Conservation (phyloP, 2,113 vertebrate genomes). For the Trematomus loennbergii region DNA sequence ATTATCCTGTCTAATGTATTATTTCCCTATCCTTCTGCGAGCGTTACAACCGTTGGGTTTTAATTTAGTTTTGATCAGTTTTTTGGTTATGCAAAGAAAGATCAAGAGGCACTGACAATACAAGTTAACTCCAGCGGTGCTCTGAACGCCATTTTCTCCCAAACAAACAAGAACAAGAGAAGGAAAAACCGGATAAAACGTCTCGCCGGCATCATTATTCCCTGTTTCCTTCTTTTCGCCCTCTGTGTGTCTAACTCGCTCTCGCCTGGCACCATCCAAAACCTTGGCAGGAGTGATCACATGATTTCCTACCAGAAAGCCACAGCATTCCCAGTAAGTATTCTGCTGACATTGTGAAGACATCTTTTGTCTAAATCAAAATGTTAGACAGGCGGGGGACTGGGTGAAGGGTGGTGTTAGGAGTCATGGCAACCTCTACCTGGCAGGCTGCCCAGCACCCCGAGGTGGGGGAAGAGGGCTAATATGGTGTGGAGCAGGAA, state of each 20-base stretch:
- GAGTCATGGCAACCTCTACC: conserved; percentile 97
- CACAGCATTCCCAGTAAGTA: conserved; percentile 91
- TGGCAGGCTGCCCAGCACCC: conserved; percentile 94
- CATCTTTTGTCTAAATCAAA: conserved; percentile 97
- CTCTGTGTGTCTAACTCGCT: conserved; percentile 66
- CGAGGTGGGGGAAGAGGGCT: conserved; percentile 89
- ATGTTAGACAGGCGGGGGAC: conserved; percentile 77
- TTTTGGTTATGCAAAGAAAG: conserved; percentile 75
- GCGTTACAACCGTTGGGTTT: conserved; percentile 79
- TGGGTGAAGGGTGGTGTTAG: conserved; percentile 80
- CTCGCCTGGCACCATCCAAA: conserved; percentile 88
- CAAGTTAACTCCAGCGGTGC: conserved; percentile 87
- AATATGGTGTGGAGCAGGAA: conserved; percentile 91
- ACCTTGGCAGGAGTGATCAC: conserved; percentile 91
- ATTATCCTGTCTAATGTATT: conserved; percentile 73
- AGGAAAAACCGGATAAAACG: conserved; percentile 80
- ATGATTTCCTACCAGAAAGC: conserved; percentile 91
- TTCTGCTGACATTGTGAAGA: conserved; percentile 96
- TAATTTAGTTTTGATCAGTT: background rate
- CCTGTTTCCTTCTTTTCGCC: conserved; percentile 79
- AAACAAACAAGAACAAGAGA: conserved; percentile 79
- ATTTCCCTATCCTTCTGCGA: conserved; percentile 81
- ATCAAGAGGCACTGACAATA: conserved; percentile 86
- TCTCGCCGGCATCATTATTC: conserved; percentile 83
- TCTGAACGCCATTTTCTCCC: conserved; percentile 94